A percentile compares a stretch with the other conserved stretches of the same genome.
Evolutionary conservation across 23 tunicate species (phyloP).

Genomic region (Trididemnum nubilum): DNA sequence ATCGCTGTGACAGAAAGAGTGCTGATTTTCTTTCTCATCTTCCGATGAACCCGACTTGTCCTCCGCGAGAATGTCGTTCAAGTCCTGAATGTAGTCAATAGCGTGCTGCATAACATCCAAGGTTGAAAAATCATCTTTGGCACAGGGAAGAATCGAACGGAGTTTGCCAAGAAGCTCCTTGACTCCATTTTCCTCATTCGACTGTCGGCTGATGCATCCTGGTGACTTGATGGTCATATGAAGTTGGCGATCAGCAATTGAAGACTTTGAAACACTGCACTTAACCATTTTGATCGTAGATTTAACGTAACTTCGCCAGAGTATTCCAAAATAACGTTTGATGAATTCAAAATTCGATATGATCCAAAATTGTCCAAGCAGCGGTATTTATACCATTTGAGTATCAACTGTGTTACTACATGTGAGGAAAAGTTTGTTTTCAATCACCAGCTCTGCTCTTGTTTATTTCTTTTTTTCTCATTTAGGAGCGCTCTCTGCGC

Average conservation of each 20-base stretch:
- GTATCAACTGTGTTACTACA: neutral
- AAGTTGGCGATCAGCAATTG: constrained; percentile 5
- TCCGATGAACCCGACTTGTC: constrained; percentile 12
- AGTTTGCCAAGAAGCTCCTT: constrained; percentile 45
- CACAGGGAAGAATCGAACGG: constrained; percentile 28
- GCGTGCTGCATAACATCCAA: constrained; percentile 39
- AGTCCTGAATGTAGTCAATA: constrained; percentile 54
- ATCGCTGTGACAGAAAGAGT: constrained; percentile 23
- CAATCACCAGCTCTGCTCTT: neutral
- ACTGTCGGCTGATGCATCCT: constrained; percentile 6
- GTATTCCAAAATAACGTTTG: no score
- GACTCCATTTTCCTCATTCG: constrained; percentile 35
- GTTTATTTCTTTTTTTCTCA: neutral
- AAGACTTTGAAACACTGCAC: neutral
- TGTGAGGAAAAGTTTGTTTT: constrained; percentile 2
- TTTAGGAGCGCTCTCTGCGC: neutral
- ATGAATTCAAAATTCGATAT: no score
- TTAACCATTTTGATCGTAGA: constrained; percentile 10
- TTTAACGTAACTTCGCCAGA: no score
- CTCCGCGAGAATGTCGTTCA: constrained; percentile 40
- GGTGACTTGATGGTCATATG: constrained; percentile 24
- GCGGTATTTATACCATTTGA: constrained; percentile 1
- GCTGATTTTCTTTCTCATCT: constrained; percentile 50
- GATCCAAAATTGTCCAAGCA: neutral
- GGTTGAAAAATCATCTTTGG: constrained; percentile 14